These are phyloP conservation scores for Erpornis zantholeuca DNA, from an alignment of 2,113 vertebrate genomes.

Conservation along the genomic window DNA sequence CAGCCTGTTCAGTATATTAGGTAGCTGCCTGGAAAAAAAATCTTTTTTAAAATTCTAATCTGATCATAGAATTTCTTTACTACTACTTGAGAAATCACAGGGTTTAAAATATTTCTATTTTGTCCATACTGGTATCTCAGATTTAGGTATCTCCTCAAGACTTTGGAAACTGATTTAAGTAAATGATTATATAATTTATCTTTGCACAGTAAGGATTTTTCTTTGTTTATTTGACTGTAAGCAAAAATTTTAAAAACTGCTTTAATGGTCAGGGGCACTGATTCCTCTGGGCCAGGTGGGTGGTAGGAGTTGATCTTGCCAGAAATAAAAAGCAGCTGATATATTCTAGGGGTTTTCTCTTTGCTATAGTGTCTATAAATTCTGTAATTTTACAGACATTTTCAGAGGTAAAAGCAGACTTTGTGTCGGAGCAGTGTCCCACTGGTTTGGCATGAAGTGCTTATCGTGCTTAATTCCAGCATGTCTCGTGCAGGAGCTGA, in stretches of 20 bases:
- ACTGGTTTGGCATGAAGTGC: not conserved
- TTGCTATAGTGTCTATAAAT: not conserved
- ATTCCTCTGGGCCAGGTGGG: not conserved
- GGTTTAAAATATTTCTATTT: not conserved
- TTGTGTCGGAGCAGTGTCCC: not conserved
- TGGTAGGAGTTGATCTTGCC: not conserved
- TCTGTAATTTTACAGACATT: not conserved
- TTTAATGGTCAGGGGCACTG: not conserved
- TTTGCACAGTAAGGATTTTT: not conserved
- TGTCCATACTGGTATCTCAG: not conserved
- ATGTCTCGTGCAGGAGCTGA: not conserved
- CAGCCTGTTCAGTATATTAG: conserved; percentile 60
- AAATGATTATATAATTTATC: not conserved
- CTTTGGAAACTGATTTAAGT: not conserved
- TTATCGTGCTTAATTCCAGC: not conserved
- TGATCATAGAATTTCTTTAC: not conserved
- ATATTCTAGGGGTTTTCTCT: not conserved
- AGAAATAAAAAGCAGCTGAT: not conserved
- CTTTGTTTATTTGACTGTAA: not conserved
- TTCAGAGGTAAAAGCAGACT: not conserved
- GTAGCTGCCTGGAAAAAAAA: conserved; percentile 29
- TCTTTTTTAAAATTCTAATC: conserved; percentile 26
- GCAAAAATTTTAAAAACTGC: not conserved
- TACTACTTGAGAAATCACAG: not conserved
- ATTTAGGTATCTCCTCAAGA: not conserved